These are phyloP conservation scores for Formica aserva DNA, from an alignment of 2,888 invertebrate species.

Conservation along the genomic window DNA sequence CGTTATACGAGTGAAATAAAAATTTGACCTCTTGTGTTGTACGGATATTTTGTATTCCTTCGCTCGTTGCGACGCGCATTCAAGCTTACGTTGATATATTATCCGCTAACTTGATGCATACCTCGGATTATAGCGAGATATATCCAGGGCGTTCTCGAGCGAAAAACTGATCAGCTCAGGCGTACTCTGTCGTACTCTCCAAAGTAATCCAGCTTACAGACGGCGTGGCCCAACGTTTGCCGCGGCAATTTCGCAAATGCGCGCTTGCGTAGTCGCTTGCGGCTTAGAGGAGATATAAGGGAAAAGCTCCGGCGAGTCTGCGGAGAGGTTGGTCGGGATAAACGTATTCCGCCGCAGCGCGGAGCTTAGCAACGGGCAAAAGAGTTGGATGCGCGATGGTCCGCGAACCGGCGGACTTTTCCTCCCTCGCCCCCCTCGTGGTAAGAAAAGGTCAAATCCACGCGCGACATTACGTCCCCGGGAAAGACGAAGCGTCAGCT, in stretches of 20 bases:
- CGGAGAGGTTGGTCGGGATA: constrained; percentile 27
- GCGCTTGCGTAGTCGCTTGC: constrained; percentile 32
- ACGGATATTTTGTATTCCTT: constrained; percentile 1
- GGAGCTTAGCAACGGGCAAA: constrained; percentile 18
- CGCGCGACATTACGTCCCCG: neutral
- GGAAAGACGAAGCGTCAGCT: constrained; percentile 40
- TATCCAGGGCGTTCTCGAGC: constrained; percentile 25
- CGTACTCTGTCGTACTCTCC: constrained; percentile 21
- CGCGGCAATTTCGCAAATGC: constrained; percentile 54
- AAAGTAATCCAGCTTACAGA: constrained; percentile 53
- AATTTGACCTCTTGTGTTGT: neutral
- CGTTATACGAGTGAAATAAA: neutral
- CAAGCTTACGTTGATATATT: constrained; percentile 27
- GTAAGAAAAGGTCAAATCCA: constrained; percentile 24
- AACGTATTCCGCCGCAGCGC: constrained; percentile 4
- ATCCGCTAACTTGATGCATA: constrained; percentile 30
- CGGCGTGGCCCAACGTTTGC: constrained; percentile 36
- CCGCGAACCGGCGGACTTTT: neutral
- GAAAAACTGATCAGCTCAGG: constrained; percentile 49
- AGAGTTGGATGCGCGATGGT: neutral
- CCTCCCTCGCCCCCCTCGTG: neutral
- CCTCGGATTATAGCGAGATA: constrained; percentile 21
- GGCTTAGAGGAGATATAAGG: constrained; percentile 21
- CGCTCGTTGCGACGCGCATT: neutral
- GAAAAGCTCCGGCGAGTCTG: constrained; percentile 17